A percentile compares a stretch with the other conserved stretches of the same genome.
Conservation (phyloP, 1,140 invertebrate species). For the Drosophila persimilis region DNA sequence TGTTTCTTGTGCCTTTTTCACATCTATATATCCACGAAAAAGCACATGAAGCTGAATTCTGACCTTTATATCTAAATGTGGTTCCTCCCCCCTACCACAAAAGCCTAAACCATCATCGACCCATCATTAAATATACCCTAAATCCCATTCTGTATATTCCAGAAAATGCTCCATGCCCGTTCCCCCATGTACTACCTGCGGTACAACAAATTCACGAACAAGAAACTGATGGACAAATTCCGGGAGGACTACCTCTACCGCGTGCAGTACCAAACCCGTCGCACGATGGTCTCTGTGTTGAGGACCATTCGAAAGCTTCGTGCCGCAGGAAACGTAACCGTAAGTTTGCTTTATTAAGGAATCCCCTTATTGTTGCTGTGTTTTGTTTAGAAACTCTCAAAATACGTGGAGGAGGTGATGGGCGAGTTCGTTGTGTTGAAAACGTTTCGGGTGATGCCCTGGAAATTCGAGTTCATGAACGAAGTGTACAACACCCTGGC, state of each 20-base stretch:
- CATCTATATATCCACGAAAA: too few species aligned
- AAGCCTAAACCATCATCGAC: too few species aligned
- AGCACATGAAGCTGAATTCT: too few species aligned
- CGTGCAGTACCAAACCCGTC: constrained; percentile 71
- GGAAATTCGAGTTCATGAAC: constrained; percentile 77
- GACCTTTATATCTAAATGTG: too few species aligned
- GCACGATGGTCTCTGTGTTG: constrained; percentile 63
- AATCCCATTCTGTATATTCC: background rate
- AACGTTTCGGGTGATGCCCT: constrained; percentile 73
- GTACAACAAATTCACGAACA: constrained; percentile 52
- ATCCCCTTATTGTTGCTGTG: background rate
- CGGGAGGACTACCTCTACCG: constrained; percentile 53
- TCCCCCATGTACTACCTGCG: constrained; percentile 66
- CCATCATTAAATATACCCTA: too few species aligned
- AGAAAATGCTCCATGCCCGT: constrained; percentile 78
- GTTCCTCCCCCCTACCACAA: too few species aligned
- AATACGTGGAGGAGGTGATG: constrained; percentile 72
- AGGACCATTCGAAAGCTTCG: constrained; percentile 51
- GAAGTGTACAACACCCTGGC: constrained; percentile 77
- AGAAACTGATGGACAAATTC: constrained; percentile 47
- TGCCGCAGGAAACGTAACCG: constrained; percentile 46
- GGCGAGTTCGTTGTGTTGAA: constrained; percentile 70
- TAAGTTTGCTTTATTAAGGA: constrained; percentile 15
- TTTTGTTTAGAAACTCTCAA: constrained; percentile 43
- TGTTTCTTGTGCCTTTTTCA: too few species aligned